phyloP scores from a whole-genome alignment of 2,888 invertebrate genomes.

The Nephrotoma appendiculata region DNA sequence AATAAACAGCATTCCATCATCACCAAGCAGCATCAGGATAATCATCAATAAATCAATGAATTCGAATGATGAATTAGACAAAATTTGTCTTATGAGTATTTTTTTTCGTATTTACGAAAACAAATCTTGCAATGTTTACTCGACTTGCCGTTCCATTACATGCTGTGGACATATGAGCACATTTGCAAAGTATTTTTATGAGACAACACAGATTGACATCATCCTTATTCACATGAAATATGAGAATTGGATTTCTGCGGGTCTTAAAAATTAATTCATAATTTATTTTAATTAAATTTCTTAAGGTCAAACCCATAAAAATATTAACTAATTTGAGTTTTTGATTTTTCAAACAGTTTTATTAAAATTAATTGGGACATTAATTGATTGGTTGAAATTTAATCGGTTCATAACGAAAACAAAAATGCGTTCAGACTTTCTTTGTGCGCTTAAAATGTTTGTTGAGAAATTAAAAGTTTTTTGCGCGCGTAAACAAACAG shows the following conservation, averaged over 20 bases:
- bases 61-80: not conserved
- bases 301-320: not conserved
- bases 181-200: not conserved
- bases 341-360: not conserved
- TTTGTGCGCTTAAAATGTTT: not conserved
- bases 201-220: not conserved
- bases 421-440: not conserved
- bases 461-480: not conserved
- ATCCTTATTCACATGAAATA: not conserved
- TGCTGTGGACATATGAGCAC: not conserved
- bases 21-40: not conserved
- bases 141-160: not conserved
- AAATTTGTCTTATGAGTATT: not conserved
- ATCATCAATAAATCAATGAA: not conserved
- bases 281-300: not conserved
- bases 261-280: not conserved
- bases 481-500: not conserved
- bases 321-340: not conserved
- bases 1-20: not conserved
- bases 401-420: not conserved
- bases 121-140: not conserved
- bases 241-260: not conserved
- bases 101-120: not conserved
- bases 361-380: not conserved
- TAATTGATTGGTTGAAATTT: not conserved